Percentiles rank a stretch among this genome's conserved stretches.
These are phyloP conservation scores for Notothenia coriiceps DNA, from an alignment of 2,113 vertebrate species.

Conservation along the genomic window DNA sequence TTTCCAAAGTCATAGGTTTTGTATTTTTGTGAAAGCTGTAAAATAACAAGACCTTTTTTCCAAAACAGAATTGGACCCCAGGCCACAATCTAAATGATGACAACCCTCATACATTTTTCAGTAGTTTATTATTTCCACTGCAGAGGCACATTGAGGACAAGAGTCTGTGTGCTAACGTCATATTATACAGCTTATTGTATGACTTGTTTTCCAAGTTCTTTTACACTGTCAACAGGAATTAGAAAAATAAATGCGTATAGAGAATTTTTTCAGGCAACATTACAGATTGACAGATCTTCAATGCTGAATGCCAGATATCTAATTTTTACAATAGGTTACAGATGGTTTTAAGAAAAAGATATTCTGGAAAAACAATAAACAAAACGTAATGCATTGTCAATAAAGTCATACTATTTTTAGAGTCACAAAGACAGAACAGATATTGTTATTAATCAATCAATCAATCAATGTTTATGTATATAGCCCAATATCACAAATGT, in stretches of 20 bases:
- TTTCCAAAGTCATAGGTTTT: background rate
- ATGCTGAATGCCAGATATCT: background rate
- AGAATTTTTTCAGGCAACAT: background rate
- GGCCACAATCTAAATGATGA: background rate
- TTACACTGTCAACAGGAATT: background rate
- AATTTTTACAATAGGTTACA: background rate
- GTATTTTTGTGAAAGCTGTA: slow-evolving; percentile 1
- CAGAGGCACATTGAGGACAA: background rate
- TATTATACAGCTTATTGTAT: background rate
- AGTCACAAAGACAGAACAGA: too few species aligned
- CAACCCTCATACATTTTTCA: slow-evolving; percentile 2
- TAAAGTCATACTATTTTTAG: too few species aligned
- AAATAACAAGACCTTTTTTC: background rate
- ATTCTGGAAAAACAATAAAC: too few species aligned
- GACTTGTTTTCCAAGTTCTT: background rate
- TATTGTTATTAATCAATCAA: too few species aligned
- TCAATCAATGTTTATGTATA: too few species aligned
- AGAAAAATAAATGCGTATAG: background rate
- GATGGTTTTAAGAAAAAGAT: too few species aligned
- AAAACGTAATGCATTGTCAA: too few species aligned
- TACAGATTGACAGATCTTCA: too few species aligned
- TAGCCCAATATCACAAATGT: too few species aligned
- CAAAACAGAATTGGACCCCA: background rate
- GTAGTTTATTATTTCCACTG: background rate
- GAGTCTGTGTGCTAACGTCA: background rate